Evolutionary conservation across 2,888 invertebrate species (phyloP).

Genomic region (Standfussiana lucernea): DNA sequence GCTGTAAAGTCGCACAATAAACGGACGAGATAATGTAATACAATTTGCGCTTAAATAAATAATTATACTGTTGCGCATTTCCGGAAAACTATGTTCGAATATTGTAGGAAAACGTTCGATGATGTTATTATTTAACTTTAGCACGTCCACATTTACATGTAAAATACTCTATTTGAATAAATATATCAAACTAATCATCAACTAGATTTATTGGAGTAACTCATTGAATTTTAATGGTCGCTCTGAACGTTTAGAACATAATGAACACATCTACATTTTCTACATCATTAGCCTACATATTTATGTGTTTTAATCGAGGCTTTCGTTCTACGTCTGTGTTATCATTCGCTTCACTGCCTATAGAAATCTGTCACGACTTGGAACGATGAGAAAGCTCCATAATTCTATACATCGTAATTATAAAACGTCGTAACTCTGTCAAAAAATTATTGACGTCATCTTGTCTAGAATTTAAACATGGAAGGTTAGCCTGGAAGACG

Average conservation of each 20-base stretch:
- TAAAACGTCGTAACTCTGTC: constrained; percentile 46
- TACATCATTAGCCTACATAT: constrained; percentile 65
- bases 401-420: constrained; percentile 41
- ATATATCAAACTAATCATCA: constrained; percentile 35
- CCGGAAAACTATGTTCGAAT: constrained; percentile 28
- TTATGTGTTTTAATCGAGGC: constrained; percentile 46
- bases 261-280: constrained; percentile 62
- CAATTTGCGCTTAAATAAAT: constrained; percentile 43
- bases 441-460: constrained; percentile 55
- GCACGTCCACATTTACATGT: constrained; percentile 52
- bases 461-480: constrained; percentile 51
- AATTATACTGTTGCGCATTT: constrained; percentile 40
- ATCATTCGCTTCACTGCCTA: constrained; percentile 50
- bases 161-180: constrained; percentile 35
- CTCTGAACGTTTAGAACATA: constrained; percentile 53
- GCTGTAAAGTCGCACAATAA: constrained; percentile 37
- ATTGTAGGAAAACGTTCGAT: constrained; percentile 30
- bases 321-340: constrained; percentile 41
- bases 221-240: constrained; percentile 59
- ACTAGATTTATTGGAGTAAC: constrained; percentile 36
- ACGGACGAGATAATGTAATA: constrained; percentile 19
- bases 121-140: constrained; percentile 33
- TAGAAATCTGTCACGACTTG: constrained; percentile 66
- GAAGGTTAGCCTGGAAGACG: constrained; percentile 41
- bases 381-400: constrained; percentile 64